Evolutionary conservation across 2,797 vertebrate species (phyloP).

Genomic region (Menidia menidia): DNA sequence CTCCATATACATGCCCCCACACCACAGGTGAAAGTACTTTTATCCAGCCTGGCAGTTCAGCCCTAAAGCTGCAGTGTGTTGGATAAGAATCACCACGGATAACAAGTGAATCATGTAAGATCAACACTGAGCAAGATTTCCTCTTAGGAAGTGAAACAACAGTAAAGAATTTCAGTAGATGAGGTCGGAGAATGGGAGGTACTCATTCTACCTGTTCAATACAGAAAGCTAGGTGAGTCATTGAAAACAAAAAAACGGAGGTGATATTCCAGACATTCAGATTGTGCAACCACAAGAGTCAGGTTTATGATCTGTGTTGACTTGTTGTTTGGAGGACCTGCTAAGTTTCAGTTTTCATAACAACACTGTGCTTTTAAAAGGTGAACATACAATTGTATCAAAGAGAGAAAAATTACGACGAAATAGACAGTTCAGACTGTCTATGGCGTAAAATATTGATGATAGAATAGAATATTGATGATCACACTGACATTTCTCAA

Average conservation of each 20-base stretch:
- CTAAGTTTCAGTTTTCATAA: background rate
- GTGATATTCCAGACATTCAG: constrained; percentile 21
- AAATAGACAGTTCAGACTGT: background rate
- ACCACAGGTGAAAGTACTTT: background rate
- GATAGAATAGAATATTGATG: background rate
- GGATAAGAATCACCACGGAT: constrained; percentile 5
- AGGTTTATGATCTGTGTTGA: constrained; percentile 15
- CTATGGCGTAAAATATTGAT: background rate
- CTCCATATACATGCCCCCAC: background rate
- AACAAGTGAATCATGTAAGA: constrained; percentile 27
- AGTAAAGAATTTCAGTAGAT: constrained; percentile 16
- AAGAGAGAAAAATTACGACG: background rate
- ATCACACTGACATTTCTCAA: background rate
- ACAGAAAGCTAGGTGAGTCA: constrained; percentile 49
- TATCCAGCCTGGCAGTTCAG: background rate
- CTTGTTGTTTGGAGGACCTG: background rate
- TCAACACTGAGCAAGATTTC: constrained; percentile 2
- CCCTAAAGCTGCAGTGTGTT: background rate
- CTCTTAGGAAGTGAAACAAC: constrained; percentile 39
- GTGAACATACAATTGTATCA: background rate
- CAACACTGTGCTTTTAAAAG: no score
- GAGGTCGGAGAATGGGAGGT: no score
- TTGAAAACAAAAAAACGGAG: constrained; percentile 34
- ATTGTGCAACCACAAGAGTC: constrained; percentile 26
- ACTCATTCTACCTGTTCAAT: constrained; percentile 27